Evolutionary conservation across 2,797 vertebrate genomes (phyloP), one percentile per base, ranked within the genome.

Genomic region (Enteromius thamalakanensis): DNA sequence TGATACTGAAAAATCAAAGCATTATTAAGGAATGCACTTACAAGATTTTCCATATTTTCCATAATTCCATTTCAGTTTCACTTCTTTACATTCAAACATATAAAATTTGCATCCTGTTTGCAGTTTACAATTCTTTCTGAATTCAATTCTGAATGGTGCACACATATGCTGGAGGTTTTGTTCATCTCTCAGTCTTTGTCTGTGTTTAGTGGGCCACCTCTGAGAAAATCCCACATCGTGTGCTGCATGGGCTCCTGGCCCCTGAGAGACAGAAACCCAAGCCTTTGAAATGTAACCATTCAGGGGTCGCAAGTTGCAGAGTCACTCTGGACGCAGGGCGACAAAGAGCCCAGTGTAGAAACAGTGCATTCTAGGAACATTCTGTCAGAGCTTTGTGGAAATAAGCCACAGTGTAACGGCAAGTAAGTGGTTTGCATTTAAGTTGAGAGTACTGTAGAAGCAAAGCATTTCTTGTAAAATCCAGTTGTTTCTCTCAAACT

Each of bases 321-420:
- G 82, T 86, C 80, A 87, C 34, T 40, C 82, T 80, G 70, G 51
- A 82, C 45, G 60, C 47, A 17, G 19, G 15, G 15, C 34, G 82
- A 87, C 86, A 88, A 87, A 87, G 86, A 81, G 76, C 62, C 76
- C 82, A 86, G 87, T 87, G 87, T 87, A 62, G 32, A 76, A 14
- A 42, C 76, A 71, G 11, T 11, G 53, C 82, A 80, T 37, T 55
- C 62, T 68, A 76, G 4, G 42, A 69, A 76, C 72, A 29, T 62
- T 62, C 60, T 29, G 26, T 62, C n/a, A 69, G 78, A 62, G 74
- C 26, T 74, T 81, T 26, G 74, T 79, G 60, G 51, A 51, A 68
- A 77, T 34, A 80, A 79, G 71, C 79, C 34, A 64, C 26, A 17
- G 26, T 64, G 53, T 10, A 78, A 77, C 19, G 7, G 29, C 6